phyloP scores from a whole-genome alignment of 2,113 vertebrate genomes.

The Misgurnus mizolepis region DNA sequence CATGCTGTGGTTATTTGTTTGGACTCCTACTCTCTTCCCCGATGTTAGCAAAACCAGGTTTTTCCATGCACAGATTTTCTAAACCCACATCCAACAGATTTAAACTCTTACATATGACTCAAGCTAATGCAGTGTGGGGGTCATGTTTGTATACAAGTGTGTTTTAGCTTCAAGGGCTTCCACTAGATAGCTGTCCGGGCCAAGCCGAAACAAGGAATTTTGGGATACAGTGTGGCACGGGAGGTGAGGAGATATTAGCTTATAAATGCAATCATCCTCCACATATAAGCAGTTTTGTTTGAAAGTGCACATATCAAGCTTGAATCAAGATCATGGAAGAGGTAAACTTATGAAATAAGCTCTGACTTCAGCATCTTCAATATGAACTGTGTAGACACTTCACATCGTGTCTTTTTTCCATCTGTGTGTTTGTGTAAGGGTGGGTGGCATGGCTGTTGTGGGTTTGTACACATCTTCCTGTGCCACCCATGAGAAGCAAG shows the following conservation, averaged over 20 bases:
- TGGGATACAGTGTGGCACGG: background rate
- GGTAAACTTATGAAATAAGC: background rate
- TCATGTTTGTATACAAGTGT: conserved; percentile 1
- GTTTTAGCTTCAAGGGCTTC: conserved; percentile 10
- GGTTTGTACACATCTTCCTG: conserved; percentile 27
- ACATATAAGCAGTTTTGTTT: background rate
- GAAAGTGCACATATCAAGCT: background rate
- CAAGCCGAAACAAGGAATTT: background rate
- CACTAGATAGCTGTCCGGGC: background rate
- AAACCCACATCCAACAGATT: background rate
- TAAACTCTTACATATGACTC: conserved; percentile 40
- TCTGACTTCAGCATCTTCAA: background rate
- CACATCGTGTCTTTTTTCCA: background rate
- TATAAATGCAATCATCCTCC: background rate
- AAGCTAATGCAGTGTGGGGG: background rate
- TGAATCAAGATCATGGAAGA: no score
- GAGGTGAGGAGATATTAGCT: no score
- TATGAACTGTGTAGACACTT: background rate
- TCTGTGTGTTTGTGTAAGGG: conserved; percentile 37
- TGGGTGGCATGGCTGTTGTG: conserved; percentile 32
- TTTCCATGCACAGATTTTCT: background rate
- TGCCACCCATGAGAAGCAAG: conserved; percentile 45
- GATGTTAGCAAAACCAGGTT: conserved; percentile 22
- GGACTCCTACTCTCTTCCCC: background rate
- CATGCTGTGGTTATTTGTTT: conserved; percentile 1